Evolutionary conservation across 1,140 invertebrate genomes (phyloP), one percentile per base, ranked within the genome.

Genomic region (Drosophila lacteicornis): DNA sequence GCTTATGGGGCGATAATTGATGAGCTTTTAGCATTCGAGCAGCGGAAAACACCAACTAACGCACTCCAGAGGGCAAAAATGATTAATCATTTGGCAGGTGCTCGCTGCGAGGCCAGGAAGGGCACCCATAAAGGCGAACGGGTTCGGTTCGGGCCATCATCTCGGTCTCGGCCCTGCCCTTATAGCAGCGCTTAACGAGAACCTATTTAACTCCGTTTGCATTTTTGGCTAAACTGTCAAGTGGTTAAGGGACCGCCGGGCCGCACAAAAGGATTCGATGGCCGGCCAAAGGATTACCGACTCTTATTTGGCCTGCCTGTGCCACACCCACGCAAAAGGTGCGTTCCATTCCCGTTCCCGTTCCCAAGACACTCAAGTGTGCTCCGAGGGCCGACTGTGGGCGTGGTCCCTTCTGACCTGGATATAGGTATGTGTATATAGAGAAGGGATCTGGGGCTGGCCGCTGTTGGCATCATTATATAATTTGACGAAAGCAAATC

Each of bases 11-110:
- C 38, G 68, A 79, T 90, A 90, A 90, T 90, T 90, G 85, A 90
- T 90, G 85, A 91, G 85, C 86, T 90, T 90, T 90, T 90, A 90
- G 85, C 79, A 90, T 90, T 90, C 74, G 76, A 82, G 65, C 75
- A 70, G 69, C 79, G 69, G 61, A 62, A 71, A 63, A 67, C 36
- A 73, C 61, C 63, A 70, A 76, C 79, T 77, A 75, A 80, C 62
- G 77, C 77, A 83, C 62, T 73, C 62, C 68, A 79, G 65, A 60
- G 63, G 42, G 36, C 62, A 75, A 88, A 90, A 56, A 91, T 91
- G 85, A 90, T 90, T 90, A 90, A 90, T 90, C 85, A 90, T 90
- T 82, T 90, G 85, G 86, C 85, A 90, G 85, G 85, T 90, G 85
- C 81, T 74, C 46, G 53, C 42, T 55, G 50, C 36, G 51, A 57